Conservation (phyloP, 2,113 vertebrate genomes). For the Corythornis vintsioides region DNA sequence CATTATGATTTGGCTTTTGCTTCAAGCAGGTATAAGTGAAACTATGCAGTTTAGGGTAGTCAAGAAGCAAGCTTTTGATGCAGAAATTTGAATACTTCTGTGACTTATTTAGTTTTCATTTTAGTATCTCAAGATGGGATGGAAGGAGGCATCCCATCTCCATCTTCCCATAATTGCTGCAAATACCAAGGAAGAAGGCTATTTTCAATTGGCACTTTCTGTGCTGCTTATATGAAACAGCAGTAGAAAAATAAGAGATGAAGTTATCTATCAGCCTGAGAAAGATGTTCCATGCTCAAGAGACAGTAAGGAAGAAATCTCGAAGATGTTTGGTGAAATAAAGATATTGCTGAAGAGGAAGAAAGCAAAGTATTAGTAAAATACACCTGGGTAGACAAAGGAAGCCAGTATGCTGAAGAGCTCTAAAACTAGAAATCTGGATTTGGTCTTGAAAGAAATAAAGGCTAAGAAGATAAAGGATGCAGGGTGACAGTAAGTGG, state of each 20-base stretch:
- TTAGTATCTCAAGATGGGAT: not conserved
- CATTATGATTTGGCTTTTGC: not conserved
- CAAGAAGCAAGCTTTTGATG: not conserved
- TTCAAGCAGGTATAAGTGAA: constrained; percentile 9
- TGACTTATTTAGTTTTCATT: constrained; percentile 10
- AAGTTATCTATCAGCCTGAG: not conserved
- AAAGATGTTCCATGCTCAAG: not conserved
- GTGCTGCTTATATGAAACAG: not conserved
- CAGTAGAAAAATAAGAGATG: not conserved
- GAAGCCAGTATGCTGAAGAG: not conserved
- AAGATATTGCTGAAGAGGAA: not conserved
- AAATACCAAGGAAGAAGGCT: not conserved
- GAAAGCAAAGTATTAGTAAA: not conserved
- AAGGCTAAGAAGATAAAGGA: not conserved
- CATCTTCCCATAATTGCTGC: not conserved
- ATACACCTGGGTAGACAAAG: not conserved
- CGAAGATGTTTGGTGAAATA: not conserved
- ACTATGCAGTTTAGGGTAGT: not conserved
- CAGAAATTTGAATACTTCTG: not conserved
- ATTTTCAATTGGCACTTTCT: constrained; percentile 11
- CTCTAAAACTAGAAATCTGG: not conserved
- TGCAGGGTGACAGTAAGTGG: not conserved
- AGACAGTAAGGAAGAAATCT: not conserved
- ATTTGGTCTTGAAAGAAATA: not conserved
- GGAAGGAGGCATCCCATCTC: not conserved